These are phyloP conservation scores for Octodonta nipae DNA, from an alignment of 2,888 invertebrate species.

Conservation along the genomic window DNA sequence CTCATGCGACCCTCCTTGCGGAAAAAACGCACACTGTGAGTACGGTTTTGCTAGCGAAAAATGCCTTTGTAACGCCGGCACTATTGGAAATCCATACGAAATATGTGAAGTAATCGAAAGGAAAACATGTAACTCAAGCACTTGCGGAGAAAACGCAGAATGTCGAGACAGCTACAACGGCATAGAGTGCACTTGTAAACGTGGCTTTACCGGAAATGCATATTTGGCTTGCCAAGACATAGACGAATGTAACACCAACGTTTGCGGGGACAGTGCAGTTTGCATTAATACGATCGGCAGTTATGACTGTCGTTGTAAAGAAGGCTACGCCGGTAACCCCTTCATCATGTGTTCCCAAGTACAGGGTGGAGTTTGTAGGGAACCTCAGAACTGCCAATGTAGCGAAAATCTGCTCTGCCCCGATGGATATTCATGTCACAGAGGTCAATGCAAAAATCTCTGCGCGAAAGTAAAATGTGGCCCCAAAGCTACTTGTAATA, in stretches of 20 bases:
- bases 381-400: slow-evolving; percentile 58
- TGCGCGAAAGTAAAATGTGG: slow-evolving; percentile 69
- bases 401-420: slow-evolving; percentile 60
- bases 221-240: slow-evolving; percentile 70
- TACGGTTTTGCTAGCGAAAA: slow-evolving; percentile 59
- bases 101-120: slow-evolving; percentile 60
- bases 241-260: slow-evolving; percentile 66
- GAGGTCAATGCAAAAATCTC: slow-evolving; percentile 59
- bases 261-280: slow-evolving; percentile 71
- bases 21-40: slow-evolving; percentile 73
- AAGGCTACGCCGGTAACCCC: slow-evolving; percentile 74
- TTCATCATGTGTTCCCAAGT: slow-evolving; percentile 67
- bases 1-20: slow-evolving; percentile 66
- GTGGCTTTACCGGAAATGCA: slow-evolving; percentile 76
- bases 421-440: slow-evolving; percentile 59
- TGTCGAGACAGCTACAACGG: slow-evolving; percentile 63
- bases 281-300: slow-evolving; percentile 83
- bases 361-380: slow-evolving; percentile 54
- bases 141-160: slow-evolving; percentile 67
- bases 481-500: slow-evolving; percentile 66
- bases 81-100: slow-evolving; percentile 76
- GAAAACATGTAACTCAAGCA: slow-evolving; percentile 54
- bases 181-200: slow-evolving; percentile 69
- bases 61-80: slow-evolving; percentile 74
- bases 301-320: slow-evolving; percentile 79